Conservation (phyloP, 1,140 invertebrate species). For the Pantala flavescens region DNA sequence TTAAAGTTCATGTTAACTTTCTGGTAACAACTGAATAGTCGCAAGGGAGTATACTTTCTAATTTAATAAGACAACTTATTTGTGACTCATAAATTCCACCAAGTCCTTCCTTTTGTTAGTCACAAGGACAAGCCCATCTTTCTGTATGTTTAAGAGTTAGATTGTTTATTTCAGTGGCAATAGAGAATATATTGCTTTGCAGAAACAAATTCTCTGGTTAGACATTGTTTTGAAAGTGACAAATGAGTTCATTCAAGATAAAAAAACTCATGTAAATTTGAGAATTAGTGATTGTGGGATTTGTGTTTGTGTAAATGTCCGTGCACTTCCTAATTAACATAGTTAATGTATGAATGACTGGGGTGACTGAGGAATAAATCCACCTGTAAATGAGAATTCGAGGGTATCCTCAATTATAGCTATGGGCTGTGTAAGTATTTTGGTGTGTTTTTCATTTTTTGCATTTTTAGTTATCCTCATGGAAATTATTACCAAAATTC, state of each 20-base stretch:
- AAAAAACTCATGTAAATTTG: background rate
- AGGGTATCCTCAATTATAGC: background rate
- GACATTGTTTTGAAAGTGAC: background rate
- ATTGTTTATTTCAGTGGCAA: background rate
- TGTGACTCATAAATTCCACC: background rate
- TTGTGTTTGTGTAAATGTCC: slow-evolving; percentile 1
- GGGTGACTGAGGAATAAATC: background rate
- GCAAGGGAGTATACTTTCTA: background rate
- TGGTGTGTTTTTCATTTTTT: background rate
- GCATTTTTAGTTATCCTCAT: background rate
- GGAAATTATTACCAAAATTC: background rate
- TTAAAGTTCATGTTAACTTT: slow-evolving; percentile 3
- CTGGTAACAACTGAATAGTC: slow-evolving; percentile 1
- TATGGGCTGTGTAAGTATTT: slow-evolving; percentile 6
- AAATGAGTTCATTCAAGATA: background rate
- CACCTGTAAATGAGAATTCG: background rate
- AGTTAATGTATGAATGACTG: background rate
- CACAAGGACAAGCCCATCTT: background rate
- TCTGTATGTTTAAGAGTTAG: background rate
- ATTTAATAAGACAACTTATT: background rate
- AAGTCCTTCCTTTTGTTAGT: background rate
- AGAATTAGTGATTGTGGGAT: background rate
- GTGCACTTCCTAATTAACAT: slow-evolving; percentile 6
- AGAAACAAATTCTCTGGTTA: slow-evolving; percentile 7
- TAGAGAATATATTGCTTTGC: slow-evolving; percentile 3